Evolutionary conservation across 1,140 invertebrate species (phyloP).

Genomic region (Tetramorium alpestre): DNA sequence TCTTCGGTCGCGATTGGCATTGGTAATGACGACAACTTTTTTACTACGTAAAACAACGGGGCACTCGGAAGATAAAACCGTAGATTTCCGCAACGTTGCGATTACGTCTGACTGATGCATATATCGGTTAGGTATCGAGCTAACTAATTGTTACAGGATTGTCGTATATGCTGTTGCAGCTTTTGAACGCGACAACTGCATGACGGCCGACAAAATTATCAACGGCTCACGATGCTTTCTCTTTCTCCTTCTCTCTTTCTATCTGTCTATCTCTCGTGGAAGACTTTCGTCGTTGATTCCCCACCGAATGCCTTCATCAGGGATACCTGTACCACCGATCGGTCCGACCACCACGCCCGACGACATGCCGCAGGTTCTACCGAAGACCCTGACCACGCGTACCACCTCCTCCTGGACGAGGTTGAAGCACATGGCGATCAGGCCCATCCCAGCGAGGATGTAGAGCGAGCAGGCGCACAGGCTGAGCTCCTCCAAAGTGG

Average conservation of each 20-base stretch:
- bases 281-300: conserved; percentile 65
- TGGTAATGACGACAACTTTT: conserved; percentile 25
- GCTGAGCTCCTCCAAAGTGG: conserved; percentile 91
- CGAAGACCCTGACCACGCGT: conserved; percentile 87
- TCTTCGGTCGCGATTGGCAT: conserved; percentile 35
- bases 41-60: conserved; percentile 2
- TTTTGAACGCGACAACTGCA: conserved; percentile 10
- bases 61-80: conserved; percentile 4
- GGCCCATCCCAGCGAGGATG: conserved; percentile 96
- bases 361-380: conserved; percentile 83
- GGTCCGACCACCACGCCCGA: conserved; percentile 81
- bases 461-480: conserved; percentile 94
- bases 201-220: conserved; percentile 26
- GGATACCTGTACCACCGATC: conserved; percentile 83
- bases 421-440: conserved; percentile 98
- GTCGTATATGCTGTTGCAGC: background rate
- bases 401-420: conserved; percentile 97
- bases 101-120: background rate
- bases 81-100: background rate
- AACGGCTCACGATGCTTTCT: background rate
- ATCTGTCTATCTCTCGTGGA: conserved; percentile 11
- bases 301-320: conserved; percentile 73
- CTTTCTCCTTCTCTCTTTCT: conserved; percentile 21
- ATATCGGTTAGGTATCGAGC: background rate
- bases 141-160: background rate